Base-by-base conservation (phyloP, 2,113 vertebrate genomes). In the Lucifuga dentata region DNA sequence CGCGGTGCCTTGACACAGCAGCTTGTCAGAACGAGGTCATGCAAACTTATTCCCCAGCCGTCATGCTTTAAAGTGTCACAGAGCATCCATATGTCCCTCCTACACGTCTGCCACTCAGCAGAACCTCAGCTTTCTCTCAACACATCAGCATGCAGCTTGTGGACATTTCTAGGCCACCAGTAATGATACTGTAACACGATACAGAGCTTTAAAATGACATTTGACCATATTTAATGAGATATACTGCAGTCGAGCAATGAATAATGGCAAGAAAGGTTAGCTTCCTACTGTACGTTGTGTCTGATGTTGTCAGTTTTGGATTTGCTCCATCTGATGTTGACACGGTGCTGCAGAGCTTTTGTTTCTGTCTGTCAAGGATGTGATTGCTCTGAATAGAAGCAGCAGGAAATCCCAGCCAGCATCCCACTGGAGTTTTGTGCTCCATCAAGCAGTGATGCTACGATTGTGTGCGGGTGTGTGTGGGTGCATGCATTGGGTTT, bases 51-150 rank as follows among this genome's bases (percentile, higher is more conserved):
- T 87, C 81, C 85, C 82, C 56, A 32, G 78, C 78, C 58, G 76
- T 86, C 79, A 81, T 71, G 80, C 64, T 74, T 84, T 84, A 92
- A 82, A 87, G 64, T 67, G 58, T 84, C 67, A 83, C 82, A 33
- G 84, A 88, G 86, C 67, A 74, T 62, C 85, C 89, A 88, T 92
- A 91, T 90, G 90, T 84, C 75, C 66, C 38, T 36, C 43, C 12
- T 9, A 15, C 57, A 56, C 76, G 58, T 68, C 72, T 72, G 75
- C 61, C 64, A 74, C 56, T 78, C 68, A 62, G 74, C 65, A 58
- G 3, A 68, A 12, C n/a, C n/a, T n/a, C n/a, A n/a, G 17, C 39
- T 66, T 68, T 45, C 46, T 45, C 35, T 15, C 26, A 6, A 13
- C 33, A 38, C 26, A 19, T 53, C 20, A 53, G 55, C 21, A 13